Evolutionary conservation across 2,113 vertebrate genomes (phyloP), one percentile per base, ranked within the genome.

Genomic region (Mobula hypostoma): DNA sequence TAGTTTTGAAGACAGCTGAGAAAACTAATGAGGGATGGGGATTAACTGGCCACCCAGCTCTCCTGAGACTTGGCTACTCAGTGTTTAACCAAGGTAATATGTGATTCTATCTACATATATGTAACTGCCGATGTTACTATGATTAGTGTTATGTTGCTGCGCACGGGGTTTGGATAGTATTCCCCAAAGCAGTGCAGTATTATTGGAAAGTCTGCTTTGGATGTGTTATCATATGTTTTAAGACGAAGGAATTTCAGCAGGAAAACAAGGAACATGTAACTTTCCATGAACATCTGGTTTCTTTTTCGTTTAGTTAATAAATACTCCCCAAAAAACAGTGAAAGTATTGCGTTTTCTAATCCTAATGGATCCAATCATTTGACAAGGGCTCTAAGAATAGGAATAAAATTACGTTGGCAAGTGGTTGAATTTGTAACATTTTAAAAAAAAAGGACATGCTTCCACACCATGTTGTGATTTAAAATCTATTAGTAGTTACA

Each of bases 271-370:
- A 70, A 70, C 66, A 91, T 76, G 36, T 93, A 48, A 76, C 70
- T 93, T 93, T 56, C 91, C 36, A 93, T 56, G 74, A 24, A 93
- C 91, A 93, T 93, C 70, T 93, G 91, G 68, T 74, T 93, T 93
- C 66, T 5, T 40, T 32, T 66, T 48, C 72, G 17, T 93, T 93
- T 56, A 74, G 74, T 93, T 56, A 74, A 72, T 76, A 56, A 19
- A 74, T 74, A 74, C 15, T 61, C 14, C 79, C 90, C 68, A 48
- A 70, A 21, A 7, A 58, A 72, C 70, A 56, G 68, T 93, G 36
- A 93, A 93, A 27, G 66, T 74, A 5, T 76, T 56, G 70, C 70
- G 48, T 48, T 56, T 93, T 93, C 70, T 29, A 48, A 36, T 15
- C 40, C 19, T 74, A 29, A 76, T 56, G 40, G 68, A 68, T 66